Evolutionary conservation across 2,797 vertebrate species (phyloP).

Genomic region (Sebastes minor): DNA sequence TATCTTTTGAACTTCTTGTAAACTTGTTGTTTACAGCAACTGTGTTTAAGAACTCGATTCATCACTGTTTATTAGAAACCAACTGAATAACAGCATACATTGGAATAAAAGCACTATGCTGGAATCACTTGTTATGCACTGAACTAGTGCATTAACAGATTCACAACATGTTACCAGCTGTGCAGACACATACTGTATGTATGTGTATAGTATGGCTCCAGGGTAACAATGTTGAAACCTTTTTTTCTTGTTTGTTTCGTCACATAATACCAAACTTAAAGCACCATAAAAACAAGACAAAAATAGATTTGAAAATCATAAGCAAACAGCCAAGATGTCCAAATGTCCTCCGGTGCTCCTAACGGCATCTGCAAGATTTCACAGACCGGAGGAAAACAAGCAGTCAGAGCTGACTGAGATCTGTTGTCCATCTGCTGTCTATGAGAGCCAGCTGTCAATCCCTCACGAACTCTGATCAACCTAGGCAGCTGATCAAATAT

Average conservation of each 20-base stretch:
- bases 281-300: background rate
- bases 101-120: background rate
- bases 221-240: background rate
- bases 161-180: conserved; percentile 12
- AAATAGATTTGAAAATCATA: background rate
- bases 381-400: no score
- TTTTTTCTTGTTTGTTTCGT: background rate
- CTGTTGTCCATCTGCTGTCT: no score
- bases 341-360: no score
- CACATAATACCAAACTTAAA: background rate
- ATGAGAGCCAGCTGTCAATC: no score
- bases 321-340: background rate
- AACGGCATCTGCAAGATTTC: no score
- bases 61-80: background rate
- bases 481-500: background rate
- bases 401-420: no score
- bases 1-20: background rate
- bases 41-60: background rate
- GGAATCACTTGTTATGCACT: background rate
- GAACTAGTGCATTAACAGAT: background rate
- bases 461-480: no score
- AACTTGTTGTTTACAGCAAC: background rate
- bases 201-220: conserved; percentile 8
- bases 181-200: background rate
- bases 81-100: no score